Percentiles rank a stretch among this genome's conserved stretches.
These are phyloP conservation scores for Orestias chungarensis DNA, from an alignment of 2,797 vertebrate genomes.

Conservation along the genomic window DNA sequence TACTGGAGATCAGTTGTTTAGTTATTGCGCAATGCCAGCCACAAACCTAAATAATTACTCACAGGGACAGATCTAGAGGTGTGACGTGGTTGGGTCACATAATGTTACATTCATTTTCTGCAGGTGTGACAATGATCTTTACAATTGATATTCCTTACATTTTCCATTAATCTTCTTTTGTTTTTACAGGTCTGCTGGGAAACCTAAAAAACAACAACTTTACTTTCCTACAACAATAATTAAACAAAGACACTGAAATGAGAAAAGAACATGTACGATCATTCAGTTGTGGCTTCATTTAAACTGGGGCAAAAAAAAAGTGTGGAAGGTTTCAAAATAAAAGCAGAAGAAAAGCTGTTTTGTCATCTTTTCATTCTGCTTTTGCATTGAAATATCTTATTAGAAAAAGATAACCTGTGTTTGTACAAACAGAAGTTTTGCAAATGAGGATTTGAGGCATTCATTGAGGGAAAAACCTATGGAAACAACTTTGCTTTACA, in stretches of 20 bases:
- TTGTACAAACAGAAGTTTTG: background rate
- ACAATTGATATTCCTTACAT: slow-evolving; percentile 69
- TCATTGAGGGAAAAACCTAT: background rate
- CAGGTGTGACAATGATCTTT: slow-evolving; percentile 71
- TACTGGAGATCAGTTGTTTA: slow-evolving; percentile 60
- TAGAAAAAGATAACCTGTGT: background rate
- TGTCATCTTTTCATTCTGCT: background rate
- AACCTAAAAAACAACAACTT: slow-evolving; percentile 60
- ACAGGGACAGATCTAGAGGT: slow-evolving; percentile 62
- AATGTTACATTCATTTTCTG: slow-evolving; percentile 79
- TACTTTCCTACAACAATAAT: slow-evolving; percentile 62
- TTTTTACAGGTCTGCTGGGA: slow-evolving; percentile 60
- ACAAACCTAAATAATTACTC: slow-evolving; percentile 58
- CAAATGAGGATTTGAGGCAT: background rate
- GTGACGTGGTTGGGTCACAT: slow-evolving; percentile 65
- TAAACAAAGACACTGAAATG: slow-evolving; percentile 72
- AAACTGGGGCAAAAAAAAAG: slow-evolving; percentile 28
- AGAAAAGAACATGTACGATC: slow-evolving; percentile 47
- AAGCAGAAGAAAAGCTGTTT: slow-evolving; percentile 31
- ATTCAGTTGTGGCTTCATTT: slow-evolving; percentile 28
- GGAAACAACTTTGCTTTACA: no score
- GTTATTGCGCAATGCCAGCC: slow-evolving; percentile 74
- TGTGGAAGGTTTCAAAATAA: slow-evolving; percentile 24
- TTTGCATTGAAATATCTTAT: background rate
- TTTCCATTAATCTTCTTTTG: slow-evolving; percentile 67